Evolutionary conservation across 2,888 invertebrate genomes (phyloP), one percentile per base, ranked within the genome.

Genomic region (Nemapogon koenigi): DNA sequence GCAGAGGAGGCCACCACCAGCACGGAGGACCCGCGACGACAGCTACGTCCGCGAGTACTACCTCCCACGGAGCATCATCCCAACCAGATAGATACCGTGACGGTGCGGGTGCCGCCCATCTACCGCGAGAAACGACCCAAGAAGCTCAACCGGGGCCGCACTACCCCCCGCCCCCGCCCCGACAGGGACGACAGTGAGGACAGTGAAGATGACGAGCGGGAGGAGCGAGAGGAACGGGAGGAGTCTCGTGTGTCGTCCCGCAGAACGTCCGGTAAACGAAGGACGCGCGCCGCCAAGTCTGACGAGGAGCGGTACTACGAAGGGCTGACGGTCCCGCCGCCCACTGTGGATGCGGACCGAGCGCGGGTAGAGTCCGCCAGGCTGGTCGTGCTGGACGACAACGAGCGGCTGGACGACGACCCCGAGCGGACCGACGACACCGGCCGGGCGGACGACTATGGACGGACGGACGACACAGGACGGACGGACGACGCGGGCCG

Each of bases 1-100:
- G 47, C 52, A 1, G 41, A 41, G 1, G 78, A 79, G 47, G 48
- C 51, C 4, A 79, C 78, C 1, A 80, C 80, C 2, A 70, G 69
- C 7, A 79, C 80, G 0, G 69, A 75, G 43, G 69, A 79, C 44
- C 80, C 79, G 1, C 63, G 59, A 18, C 54, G 57, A 22, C 55
- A 57, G 11, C 51, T 80, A 13, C 61, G 59, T 11, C 79, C 80
- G 3, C 66, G 70, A 15, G 69, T 79, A 3, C 50, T 79, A 16
- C 80, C 80, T 2, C 80, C 78, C 2, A 79, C 79, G 1, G 79
- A 80, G 42, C 72, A 78, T 16, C 68, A 79, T 38, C 80, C 79
- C 0, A 67, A 67, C 14, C 68, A 78, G 47, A 80, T 80, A 17
- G 80, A 80, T 44, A 80, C 78, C 1, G 70, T 80, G 3, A 78